A percentile compares a stretch with the other conserved stretches of the same genome.
Evolutionary conservation across 1,140 invertebrate genomes (phyloP).

Genomic region (Trichonephila clavipes): DNA sequence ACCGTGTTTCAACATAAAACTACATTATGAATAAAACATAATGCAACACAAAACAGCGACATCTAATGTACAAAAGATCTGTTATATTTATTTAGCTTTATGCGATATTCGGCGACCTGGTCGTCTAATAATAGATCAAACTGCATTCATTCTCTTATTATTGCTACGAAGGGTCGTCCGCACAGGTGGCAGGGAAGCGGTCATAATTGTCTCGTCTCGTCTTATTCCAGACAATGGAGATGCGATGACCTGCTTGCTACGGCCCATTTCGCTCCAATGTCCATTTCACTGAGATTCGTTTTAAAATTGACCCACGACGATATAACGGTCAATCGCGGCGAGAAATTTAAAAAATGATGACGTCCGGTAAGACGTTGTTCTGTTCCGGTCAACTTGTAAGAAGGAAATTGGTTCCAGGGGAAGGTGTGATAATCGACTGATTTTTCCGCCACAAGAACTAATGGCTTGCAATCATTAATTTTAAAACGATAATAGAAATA

Average conservation of each 20-base stretch:
- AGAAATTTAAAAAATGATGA: too few relatives aligned
- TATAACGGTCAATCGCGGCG: neutral
- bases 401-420: too few relatives aligned
- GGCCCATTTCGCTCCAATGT: neutral
- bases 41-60: neutral
- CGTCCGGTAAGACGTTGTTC: neutral
- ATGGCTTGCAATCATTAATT: too few relatives aligned
- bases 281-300: neutral
- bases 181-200: neutral
- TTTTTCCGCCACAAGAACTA: too few relatives aligned
- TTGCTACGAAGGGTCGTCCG: neutral
- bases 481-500: too few relatives aligned
- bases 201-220: neutral
- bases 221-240: too few relatives aligned
- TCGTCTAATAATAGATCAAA: neutral
- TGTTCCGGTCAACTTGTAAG: too few relatives aligned
- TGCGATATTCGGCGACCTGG: neutral
- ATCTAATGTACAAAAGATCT: neutral
- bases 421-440: too few relatives aligned
- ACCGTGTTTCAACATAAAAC: neutral
- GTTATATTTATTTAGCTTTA: neutral
- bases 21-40: neutral
- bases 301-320: neutral
- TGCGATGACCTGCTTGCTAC: constrained; percentile 6
- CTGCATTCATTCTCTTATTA: neutral